Percentiles rank a stretch among this genome's conserved stretches.
These are phyloP conservation scores for Astropecten irregularis DNA, from an alignment of 53 echinoderm and acorn worm genomes.

Conservation along the genomic window DNA sequence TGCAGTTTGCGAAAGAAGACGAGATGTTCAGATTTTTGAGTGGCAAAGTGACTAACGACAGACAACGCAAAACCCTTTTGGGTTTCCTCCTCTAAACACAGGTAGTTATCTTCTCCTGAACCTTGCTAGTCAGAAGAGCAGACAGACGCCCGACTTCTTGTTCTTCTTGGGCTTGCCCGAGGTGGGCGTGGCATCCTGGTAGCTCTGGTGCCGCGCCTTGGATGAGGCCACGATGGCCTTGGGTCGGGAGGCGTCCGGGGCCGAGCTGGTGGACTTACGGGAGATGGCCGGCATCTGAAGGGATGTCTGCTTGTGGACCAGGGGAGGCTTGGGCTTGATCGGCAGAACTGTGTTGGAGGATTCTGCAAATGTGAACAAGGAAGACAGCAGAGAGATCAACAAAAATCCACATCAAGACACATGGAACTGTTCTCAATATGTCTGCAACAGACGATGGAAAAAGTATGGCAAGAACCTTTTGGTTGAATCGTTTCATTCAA, in stretches of 20 bases:
- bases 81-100: slow-evolving; percentile 49
- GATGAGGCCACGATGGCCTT: slow-evolving; percentile 66
- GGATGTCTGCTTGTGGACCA: slow-evolving; percentile 91
- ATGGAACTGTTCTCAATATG: too few relatives aligned
- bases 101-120: slow-evolving; percentile 51
- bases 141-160: slow-evolving; percentile 95
- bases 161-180: slow-evolving; percentile 79
- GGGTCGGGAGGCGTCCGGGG: slow-evolving; percentile 72
- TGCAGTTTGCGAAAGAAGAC: too few relatives aligned
- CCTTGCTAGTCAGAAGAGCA: slow-evolving; percentile 57
- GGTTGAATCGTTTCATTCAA: too few relatives aligned
- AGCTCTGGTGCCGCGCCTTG: slow-evolving; percentile 89
- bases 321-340: slow-evolving; percentile 87
- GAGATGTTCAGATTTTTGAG: too few relatives aligned
- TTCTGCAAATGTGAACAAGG: slow-evolving; percentile 9
- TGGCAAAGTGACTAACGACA: background rate
- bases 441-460: too few relatives aligned
- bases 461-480: too few relatives aligned
- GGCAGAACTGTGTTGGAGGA: slow-evolving; percentile 79
- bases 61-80: background rate
- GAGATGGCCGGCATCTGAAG: slow-evolving; percentile 78
- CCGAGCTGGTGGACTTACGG: slow-evolving; percentile 84
- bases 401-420: too few relatives aligned
- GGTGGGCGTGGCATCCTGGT: slow-evolving; percentile 75
- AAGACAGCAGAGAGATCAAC: too few relatives aligned